Evolutionary conservation across 92 coral and sea anemone species (phyloP), one percentile per base, ranked within the genome.

Genomic region (Siderastrea siderea): DNA sequence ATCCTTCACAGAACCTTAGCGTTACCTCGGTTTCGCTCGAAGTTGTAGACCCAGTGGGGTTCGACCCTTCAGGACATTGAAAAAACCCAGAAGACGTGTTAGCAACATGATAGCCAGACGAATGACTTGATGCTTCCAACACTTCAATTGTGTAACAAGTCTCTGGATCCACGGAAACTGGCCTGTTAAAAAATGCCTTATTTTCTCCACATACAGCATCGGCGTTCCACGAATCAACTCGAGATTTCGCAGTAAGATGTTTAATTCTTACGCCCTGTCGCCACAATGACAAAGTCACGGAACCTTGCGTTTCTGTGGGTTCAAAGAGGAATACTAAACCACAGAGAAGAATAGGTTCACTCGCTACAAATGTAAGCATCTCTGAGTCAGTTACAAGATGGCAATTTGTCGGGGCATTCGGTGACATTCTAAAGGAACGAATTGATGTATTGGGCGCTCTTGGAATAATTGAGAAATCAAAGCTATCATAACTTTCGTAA

Each of bases 71-170:
- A 26, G 38, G 38, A 26, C 0, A 6, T 10, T 9, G 46, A 43
- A 38, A 6, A 69, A 47, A 46, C 17, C 51, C 51, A 10, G 74
- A 69, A 3, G 74, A 44, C 7, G 10, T 17, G 19, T 70, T 70
- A 46, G 53, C 12, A 0, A 70, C 74, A 70, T 70, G 47, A 47
- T 46, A 47, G 12, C 10, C 8, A 0, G 53, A 19, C 12, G 74
- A 70, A 47, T 11, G 53, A 7, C 74, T 70, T 14, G 74, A 70
- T 14, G 52, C 52, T 12, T 53, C 53, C 3, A 70, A 53, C n/a
- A 70, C 53, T 45, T 70, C 74, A 70, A 70, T 70, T 5, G 55
- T 70, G 53, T 70, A 70, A 7, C 74, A 70, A 70, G 74, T 70
- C 7, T 12, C 38, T 46, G n/a, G 53, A 10, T 46, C 7, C 50